A percentile compares a stretch with the other conserved stretches of the same genome.
Evolutionary conservation across 2,888 invertebrate genomes (phyloP).

Genomic region (Drosophila mettleri): DNA sequence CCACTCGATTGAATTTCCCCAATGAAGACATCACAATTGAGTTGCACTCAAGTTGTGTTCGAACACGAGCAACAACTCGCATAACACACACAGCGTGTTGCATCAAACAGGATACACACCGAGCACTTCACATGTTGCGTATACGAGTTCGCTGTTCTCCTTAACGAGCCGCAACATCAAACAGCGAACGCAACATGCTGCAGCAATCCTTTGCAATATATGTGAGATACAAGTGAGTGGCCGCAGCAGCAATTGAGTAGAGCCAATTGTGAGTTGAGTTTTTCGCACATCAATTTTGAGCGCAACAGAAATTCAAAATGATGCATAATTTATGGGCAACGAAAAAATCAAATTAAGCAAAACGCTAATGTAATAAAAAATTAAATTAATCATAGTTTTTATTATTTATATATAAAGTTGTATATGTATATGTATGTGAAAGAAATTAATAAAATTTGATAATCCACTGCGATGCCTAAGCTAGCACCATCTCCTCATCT

Average conservation of each 20-base stretch:
- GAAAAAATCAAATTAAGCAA: slow-evolving; percentile 49
- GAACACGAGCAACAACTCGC: slow-evolving; percentile 26
- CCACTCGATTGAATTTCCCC: slow-evolving; percentile 27
- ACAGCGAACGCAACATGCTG: slow-evolving; percentile 9
- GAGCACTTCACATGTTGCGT: slow-evolving; percentile 3
- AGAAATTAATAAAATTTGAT: slow-evolving; percentile 71
- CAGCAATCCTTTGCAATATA: slow-evolving; percentile 26
- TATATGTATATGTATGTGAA: neutral
- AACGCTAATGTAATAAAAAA: slow-evolving; percentile 56
- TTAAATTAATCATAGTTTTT: slow-evolving; percentile 52
- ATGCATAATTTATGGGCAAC: slow-evolving; percentile 55
- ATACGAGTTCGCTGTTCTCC: slow-evolving; percentile 33
- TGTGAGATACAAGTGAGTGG: slow-evolving; percentile 6
- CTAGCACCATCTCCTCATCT: neutral
- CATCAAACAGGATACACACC: slow-evolving; percentile 47
- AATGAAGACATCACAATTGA: slow-evolving; percentile 28
- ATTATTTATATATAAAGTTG: neutral
- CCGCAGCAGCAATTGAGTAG: slow-evolving; percentile 19
- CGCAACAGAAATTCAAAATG: slow-evolving; percentile 44
- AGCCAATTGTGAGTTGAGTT: neutral
- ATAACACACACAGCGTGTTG: slow-evolving; percentile 16
- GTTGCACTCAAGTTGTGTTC: slow-evolving; percentile 22
- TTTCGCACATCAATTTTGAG: neutral
- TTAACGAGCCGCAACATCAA: slow-evolving; percentile 27
- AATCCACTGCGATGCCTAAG: slow-evolving; percentile 51